Percentiles rank a stretch among this genome's conserved stretches.
phyloP scores from a whole-genome alignment of 1,140 invertebrate genomes.

The Araneus ventricosus region DNA sequence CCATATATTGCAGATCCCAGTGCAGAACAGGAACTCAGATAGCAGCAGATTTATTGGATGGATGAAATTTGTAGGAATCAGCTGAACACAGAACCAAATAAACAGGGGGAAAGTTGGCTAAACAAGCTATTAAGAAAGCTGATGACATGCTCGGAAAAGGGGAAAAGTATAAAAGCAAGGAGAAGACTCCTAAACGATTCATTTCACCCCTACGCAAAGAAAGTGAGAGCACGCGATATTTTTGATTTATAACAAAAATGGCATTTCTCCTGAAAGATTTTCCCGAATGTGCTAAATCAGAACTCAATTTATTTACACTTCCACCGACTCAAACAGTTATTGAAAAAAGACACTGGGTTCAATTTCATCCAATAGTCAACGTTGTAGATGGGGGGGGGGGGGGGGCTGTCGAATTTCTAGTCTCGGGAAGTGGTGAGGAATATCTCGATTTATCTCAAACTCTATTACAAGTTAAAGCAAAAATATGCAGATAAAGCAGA shows the following conservation, averaged over 20 bases:
- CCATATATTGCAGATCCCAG: too few relatives aligned
- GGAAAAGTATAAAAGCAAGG: neutral
- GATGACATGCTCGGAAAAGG: neutral
- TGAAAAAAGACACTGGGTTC: constrained; percentile 35
- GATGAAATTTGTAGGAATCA: neutral
- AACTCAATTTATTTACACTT: neutral
- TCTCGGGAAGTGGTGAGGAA: constrained; percentile 35
- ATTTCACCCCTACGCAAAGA: neutral
- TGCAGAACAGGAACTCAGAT: neutral
- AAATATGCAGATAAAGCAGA: neutral
- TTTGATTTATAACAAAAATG: too few relatives aligned
- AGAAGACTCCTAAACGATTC: neutral
- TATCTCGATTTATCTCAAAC: neutral
- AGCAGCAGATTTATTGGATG: neutral
- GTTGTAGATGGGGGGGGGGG: constrained; percentile 1
- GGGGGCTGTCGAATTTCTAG: neutral
- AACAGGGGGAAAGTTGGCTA: neutral
- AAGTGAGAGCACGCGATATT: neutral
- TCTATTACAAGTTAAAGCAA: neutral
- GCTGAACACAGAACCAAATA: neutral
- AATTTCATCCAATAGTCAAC: constrained; percentile 22
- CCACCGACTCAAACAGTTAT: constrained; percentile 2
- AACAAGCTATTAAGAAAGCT: neutral
- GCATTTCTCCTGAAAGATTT: neutral
- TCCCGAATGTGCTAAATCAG: neutral